phyloP scores from a whole-genome alignment of 2,888 invertebrate genomes.

The Drosophila niveifrons region DNA sequence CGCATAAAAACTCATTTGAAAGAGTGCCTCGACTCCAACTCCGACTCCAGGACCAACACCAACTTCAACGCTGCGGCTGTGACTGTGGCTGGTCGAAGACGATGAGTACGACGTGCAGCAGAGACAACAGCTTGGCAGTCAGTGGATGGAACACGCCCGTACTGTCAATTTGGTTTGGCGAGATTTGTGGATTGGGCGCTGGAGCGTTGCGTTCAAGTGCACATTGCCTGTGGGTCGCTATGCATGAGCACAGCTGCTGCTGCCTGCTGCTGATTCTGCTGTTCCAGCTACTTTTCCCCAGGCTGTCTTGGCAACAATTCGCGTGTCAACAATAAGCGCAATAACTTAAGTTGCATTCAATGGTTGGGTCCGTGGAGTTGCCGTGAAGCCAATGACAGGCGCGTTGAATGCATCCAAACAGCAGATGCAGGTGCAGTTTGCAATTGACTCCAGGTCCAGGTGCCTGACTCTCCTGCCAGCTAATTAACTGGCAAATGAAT shows the following conservation, averaged over 20 bases:
- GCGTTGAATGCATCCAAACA: slow-evolving; percentile 47
- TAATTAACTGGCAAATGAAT: slow-evolving; percentile 77
- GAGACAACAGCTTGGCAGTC: slow-evolving; percentile 48
- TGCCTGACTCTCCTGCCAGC: slow-evolving; percentile 48
- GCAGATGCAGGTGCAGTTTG: slow-evolving; percentile 19
- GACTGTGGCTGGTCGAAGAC: slow-evolving; percentile 45
- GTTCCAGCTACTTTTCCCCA: slow-evolving; percentile 24
- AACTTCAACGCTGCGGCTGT: not conserved
- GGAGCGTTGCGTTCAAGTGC: slow-evolving; percentile 62
- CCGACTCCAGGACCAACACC: not conserved
- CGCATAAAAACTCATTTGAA: slow-evolving; percentile 78
- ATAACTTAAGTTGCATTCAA: slow-evolving; percentile 77
- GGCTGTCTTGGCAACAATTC: slow-evolving; percentile 60
- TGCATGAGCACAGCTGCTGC: slow-evolving; percentile 72
- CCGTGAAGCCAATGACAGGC: slow-evolving; percentile 29
- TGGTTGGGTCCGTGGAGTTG: slow-evolving; percentile 31
- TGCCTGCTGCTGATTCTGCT: not conserved
- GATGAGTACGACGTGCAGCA: slow-evolving; percentile 43
- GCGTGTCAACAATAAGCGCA: slow-evolving; percentile 81
- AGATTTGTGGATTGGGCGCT: slow-evolving; percentile 37
- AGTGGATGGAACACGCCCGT: slow-evolving; percentile 19
- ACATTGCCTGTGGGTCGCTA: slow-evolving; percentile 59
- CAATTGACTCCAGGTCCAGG: slow-evolving; percentile 26
- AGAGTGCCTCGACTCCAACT: slow-evolving; percentile 60
- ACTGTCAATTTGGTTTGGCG: slow-evolving; percentile 9